These are phyloP conservation scores for Rhinoptilus africanus DNA, from an alignment of 2,113 vertebrate species.

Conservation along the genomic window DNA sequence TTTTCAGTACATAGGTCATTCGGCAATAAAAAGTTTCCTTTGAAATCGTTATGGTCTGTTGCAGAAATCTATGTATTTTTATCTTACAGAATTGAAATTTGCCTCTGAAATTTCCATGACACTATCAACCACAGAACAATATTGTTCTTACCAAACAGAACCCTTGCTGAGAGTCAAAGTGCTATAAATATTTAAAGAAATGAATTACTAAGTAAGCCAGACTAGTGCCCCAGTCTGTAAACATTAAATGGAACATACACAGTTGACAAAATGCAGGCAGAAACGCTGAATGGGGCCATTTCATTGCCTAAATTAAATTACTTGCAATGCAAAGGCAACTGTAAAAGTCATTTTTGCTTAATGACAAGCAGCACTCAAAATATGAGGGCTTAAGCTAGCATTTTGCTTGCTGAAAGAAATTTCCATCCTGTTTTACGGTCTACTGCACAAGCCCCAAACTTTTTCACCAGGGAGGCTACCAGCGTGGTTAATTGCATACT, in stretches of 20 bases:
- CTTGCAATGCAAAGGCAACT: background rate
- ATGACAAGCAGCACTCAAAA: background rate
- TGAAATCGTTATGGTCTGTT: background rate
- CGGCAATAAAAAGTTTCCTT: constrained; percentile 18
- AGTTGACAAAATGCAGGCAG: constrained; percentile 36
- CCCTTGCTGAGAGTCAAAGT: constrained; percentile 12
- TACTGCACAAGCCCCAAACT: background rate
- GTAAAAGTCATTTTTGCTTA: background rate
- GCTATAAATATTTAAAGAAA: constrained; percentile 71
- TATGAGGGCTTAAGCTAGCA: background rate
- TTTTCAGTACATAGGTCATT: background rate
- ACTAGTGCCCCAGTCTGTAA: background rate
- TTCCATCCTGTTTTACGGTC: background rate
- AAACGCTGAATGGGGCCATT: background rate
- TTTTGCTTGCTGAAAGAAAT: background rate
- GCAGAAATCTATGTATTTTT: constrained; percentile 29
- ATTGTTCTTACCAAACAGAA: constrained; percentile 39
- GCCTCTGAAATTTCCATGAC: constrained; percentile 52
- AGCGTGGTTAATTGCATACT: background rate
- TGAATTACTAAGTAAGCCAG: constrained; percentile 30
- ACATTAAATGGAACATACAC: background rate
- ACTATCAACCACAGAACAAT: background rate
- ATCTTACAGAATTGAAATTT: constrained; percentile 14
- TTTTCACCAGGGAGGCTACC: background rate
- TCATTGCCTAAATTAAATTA: constrained; percentile 9